A percentile compares a stretch with the other conserved stretches of the same genome.
Conservation (phyloP, 1,140 invertebrate genomes). For the Halictus rubicundus region DNA sequence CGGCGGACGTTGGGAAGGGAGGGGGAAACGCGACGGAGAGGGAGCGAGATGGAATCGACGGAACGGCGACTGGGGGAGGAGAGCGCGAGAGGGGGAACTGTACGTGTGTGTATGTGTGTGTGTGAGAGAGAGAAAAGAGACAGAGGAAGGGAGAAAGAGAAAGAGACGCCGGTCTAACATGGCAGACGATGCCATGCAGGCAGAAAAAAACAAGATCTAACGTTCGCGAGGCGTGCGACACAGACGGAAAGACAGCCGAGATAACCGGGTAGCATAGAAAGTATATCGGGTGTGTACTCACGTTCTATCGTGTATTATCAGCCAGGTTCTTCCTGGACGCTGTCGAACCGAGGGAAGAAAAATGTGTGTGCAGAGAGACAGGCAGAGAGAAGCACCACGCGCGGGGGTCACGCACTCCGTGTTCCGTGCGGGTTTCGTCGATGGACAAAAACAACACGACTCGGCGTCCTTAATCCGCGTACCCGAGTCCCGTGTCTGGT, state of each 20-base stretch:
- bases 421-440: conserved; percentile 51
- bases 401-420: conserved; percentile 61
- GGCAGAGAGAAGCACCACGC: conserved; percentile 40
- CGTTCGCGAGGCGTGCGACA: conserved; percentile 28
- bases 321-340: conserved; percentile 30
- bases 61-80: background rate
- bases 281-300: conserved; percentile 51
- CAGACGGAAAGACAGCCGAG: conserved; percentile 20
- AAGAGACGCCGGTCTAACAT: conserved; percentile 55
- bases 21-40: conserved; percentile 4
- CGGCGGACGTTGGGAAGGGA: background rate
- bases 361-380: conserved; percentile 6
- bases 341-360: background rate
- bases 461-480: conserved; percentile 48
- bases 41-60: background rate
- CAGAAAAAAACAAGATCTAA: conserved; percentile 65
- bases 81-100: background rate
- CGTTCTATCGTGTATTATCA: conserved; percentile 29
- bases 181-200: conserved; percentile 60
- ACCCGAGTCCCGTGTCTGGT: background rate
- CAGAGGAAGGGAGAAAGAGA: conserved; percentile 12
- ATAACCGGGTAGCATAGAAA: conserved; percentile 7
- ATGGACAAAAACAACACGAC: conserved; percentile 59
- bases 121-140: background rate
- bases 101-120: too few relatives aligned